Percentiles rank a stretch among this genome's conserved stretches.
phyloP scores from a whole-genome alignment of 2,888 invertebrate species.

The Amaurobius ferox region DNA sequence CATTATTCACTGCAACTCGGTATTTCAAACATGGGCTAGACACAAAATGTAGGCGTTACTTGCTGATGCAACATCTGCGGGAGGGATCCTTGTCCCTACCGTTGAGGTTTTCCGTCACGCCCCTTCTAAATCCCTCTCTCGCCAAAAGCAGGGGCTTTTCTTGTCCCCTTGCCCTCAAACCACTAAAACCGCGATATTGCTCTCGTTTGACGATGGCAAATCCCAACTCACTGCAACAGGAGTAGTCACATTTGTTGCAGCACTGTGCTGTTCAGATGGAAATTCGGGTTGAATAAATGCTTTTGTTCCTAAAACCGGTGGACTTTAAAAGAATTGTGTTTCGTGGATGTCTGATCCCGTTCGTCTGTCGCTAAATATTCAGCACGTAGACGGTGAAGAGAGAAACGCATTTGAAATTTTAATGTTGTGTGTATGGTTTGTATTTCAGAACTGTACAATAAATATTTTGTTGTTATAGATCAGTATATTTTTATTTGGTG shows the following conservation, averaged over 20 bases:
- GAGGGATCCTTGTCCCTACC: background rate
- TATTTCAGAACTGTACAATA: no score
- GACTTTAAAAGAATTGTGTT: conserved; percentile 5
- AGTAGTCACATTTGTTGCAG: conserved; percentile 12
- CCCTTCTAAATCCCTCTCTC: background rate
- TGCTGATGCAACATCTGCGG: background rate
- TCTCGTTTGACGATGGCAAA: background rate
- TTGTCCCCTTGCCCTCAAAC: conserved; percentile 12
- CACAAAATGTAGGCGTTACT: background rate
- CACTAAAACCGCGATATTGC: conserved; percentile 8
- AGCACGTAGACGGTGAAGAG: background rate
- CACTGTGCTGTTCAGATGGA: background rate
- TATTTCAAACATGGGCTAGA: background rate
- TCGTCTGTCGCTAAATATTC: conserved; percentile 6
- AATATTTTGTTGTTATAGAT: no score
- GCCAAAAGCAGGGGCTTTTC: conserved; percentile 5
- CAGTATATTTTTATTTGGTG: no score
- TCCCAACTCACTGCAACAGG: background rate
- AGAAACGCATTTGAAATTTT: background rate
- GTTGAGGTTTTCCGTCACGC: background rate
- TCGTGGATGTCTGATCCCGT: background rate
- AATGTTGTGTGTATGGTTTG: no score
- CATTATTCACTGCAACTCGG: no score
- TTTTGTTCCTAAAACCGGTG: background rate
- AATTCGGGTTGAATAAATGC: background rate